Conservation (phyloP, 2,888 invertebrate species). For the Oligia strigilis region DNA sequence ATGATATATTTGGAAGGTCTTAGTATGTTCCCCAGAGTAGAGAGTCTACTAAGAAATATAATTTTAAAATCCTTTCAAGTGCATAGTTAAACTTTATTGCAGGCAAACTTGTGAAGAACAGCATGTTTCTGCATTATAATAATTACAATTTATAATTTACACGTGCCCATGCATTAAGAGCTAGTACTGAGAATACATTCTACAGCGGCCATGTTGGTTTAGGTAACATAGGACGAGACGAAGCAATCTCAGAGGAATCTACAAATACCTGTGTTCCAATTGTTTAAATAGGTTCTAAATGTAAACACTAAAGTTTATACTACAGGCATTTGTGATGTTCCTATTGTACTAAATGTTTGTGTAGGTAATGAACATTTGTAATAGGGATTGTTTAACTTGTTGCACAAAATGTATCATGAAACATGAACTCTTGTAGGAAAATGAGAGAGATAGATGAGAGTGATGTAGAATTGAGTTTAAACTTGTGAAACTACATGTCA, state of each 20-base stretch:
- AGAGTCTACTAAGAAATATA: background rate
- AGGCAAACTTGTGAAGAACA: background rate
- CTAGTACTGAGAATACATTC: conserved; percentile 15
- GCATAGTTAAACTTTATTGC: background rate
- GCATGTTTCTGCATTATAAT: conserved; percentile 11
- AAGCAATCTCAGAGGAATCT: conserved; percentile 39
- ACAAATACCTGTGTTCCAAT: conserved; percentile 51
- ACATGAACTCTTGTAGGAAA: background rate
- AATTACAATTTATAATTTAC: conserved; percentile 36
- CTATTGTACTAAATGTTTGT: conserved; percentile 10
- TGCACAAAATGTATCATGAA: background rate
- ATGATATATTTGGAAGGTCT: background rate
- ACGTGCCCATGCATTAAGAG: conserved; percentile 37
- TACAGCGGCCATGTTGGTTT: conserved; percentile 36
- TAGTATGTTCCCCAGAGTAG: background rate
- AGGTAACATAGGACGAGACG: conserved; percentile 6
- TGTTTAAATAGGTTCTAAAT: conserved; percentile 35
- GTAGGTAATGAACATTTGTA: conserved; percentile 28
- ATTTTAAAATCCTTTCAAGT: background rate
- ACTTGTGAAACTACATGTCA: too few species aligned
- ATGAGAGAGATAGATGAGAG: too few species aligned
- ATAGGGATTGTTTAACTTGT: conserved; percentile 11
- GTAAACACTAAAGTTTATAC: conserved; percentile 40
- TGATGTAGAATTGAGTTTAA: background rate
- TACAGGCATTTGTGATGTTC: conserved; percentile 6